These are phyloP conservation scores for Aselliscus stoliczkanus DNA, from an alignment of 2,797 vertebrate genomes.

Conservation along the genomic window DNA sequence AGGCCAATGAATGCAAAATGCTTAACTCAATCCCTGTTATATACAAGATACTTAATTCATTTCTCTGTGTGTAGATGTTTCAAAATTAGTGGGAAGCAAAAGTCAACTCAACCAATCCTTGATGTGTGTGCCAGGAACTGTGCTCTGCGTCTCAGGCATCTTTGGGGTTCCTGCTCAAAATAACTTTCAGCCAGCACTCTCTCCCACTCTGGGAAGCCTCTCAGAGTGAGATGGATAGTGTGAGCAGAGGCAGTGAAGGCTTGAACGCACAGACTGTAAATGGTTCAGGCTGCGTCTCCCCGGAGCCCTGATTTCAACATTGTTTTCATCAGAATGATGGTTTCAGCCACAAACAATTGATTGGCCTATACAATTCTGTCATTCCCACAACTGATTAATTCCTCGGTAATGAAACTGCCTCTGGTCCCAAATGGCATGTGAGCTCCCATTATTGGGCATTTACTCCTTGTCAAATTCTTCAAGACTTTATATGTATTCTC, in stretches of 20 bases:
- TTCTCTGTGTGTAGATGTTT: background rate
- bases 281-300: background rate
- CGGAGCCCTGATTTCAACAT: conserved; percentile 42
- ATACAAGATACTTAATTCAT: background rate
- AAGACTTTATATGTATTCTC: conserved; percentile 26
- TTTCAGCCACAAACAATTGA: conserved; percentile 59
- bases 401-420: conserved; percentile 42
- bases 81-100: background rate
- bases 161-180: background rate
- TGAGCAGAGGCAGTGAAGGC: background rate
- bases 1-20: background rate
- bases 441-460: conserved; percentile 21
- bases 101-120: background rate
- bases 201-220: background rate
- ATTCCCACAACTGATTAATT: conserved; percentile 63
- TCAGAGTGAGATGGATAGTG: background rate
- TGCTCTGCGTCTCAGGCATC: background rate
- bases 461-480: conserved; percentile 33
- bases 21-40: background rate
- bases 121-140: background rate
- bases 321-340: conserved; percentile 61
- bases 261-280: background rate
- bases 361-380: conserved; percentile 60
- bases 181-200: background rate
- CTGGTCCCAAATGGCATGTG: background rate